These are phyloP conservation scores for Zaprionus africanus DNA, from an alignment of 1,140 invertebrate genomes.

Conservation along the genomic window DNA sequence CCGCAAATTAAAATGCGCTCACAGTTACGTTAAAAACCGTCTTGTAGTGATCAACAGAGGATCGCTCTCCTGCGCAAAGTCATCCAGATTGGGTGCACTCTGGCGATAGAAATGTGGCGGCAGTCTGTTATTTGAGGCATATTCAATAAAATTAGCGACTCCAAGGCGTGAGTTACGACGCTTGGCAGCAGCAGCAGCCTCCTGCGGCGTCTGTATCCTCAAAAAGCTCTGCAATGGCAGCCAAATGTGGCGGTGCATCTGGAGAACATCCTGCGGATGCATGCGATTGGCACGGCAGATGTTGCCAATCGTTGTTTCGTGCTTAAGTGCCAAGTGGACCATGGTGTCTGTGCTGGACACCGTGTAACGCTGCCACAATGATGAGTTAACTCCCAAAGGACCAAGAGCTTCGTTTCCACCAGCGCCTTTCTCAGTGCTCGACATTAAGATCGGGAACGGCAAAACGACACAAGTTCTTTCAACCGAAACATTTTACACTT, in stretches of 20 bases:
- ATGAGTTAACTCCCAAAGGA: neutral
- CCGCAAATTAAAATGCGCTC: constrained; percentile 33
- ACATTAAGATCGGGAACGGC: neutral
- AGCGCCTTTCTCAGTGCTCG: constrained; percentile 8
- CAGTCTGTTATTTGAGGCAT: neutral
- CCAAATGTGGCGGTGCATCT: constrained; percentile 51
- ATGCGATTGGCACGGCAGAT: constrained; percentile 58
- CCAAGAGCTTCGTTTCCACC: neutral
- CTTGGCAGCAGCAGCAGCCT: neutral
- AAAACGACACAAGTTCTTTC: neutral
- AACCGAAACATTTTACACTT: constrained; percentile 7
- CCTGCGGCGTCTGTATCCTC: neutral
- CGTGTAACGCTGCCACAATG: constrained; percentile 36
- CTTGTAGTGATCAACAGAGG: constrained; percentile 54
- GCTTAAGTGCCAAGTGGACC: constrained; percentile 48
- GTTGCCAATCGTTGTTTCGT: constrained; percentile 48
- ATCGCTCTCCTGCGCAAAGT: constrained; percentile 42
- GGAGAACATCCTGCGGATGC: constrained; percentile 55
- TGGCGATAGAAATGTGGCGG: constrained; percentile 50
- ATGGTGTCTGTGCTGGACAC: constrained; percentile 44
- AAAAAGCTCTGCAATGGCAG: constrained; percentile 4
- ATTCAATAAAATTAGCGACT: neutral
- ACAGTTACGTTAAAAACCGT: neutral
- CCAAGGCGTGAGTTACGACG: neutral
- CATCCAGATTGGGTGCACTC: constrained; percentile 42